Evolutionary conservation across 2,113 vertebrate genomes (phyloP), one percentile per base, ranked within the genome.

Genomic region (Oncorhynchus mykiss): DNA sequence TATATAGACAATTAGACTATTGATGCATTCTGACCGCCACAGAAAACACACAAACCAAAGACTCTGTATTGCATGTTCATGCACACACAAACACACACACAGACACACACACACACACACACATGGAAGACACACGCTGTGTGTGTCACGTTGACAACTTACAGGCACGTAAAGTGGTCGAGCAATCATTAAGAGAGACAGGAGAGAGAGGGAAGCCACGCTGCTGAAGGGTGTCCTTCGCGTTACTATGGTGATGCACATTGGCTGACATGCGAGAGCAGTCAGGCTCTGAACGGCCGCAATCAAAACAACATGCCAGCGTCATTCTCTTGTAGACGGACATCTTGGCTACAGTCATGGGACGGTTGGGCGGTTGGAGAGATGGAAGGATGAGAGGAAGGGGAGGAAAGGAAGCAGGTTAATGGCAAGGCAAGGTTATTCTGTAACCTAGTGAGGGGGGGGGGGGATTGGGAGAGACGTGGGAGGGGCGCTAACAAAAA

Each of bases 221-320:
- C 90, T 92, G 94, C 90, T 92, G 95, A 93, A 92, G 95, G 93
- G 94, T 94, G 94, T 97, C 96, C 96, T 91, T 45, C 2, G 39
- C 9, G 9, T 91, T 94, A 98, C 93, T 95, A 97, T 14, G 51
- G 16, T 18, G 51, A 54, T 91, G 95, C 91, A 96, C 94, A 96
- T 93, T 96, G 94, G 92, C 95, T 90, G 95, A 96, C 96, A 97
- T 97, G 97, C 97, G 98, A 86, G 94, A 94, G 95, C 96, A 96
- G 95, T 93, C 94, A 92, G 91, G 94, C 92, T 95, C 95, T 93
- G 95, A 96, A 94, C 92, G 93, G 93, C 95, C 94, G 94, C 96
- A 95, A 96, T 94, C 95, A 96, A 98, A 97, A 97, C 97, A 99
- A 96, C 97, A 98, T 96, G 96, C 96, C 94, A 96, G 96, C 91